Evolutionary conservation across 1,140 invertebrate species (phyloP).

Genomic region (Hetaerina americana): DNA sequence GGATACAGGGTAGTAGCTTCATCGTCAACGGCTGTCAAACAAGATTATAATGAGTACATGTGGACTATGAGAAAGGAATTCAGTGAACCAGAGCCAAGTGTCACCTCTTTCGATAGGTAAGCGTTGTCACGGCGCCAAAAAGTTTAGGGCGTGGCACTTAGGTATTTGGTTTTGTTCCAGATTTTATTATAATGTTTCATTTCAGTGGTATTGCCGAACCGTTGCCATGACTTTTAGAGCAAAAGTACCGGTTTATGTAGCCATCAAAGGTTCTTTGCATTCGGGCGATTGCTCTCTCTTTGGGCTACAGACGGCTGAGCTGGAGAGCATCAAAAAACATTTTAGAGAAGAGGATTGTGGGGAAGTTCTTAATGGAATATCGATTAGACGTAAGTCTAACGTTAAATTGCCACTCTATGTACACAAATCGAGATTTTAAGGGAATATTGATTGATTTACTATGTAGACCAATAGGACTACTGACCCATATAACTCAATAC

Average conservation of each 20-base stretch:
- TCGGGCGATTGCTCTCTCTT: slow-evolving; percentile 55
- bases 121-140: no score
- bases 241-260: slow-evolving; percentile 40
- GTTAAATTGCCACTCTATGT: no score
- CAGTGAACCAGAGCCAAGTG: slow-evolving; percentile 52
- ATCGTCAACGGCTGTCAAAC: slow-evolving; percentile 67
- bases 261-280: slow-evolving; percentile 62
- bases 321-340: neutral
- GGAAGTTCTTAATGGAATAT: slow-evolving; percentile 52
- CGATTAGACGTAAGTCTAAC: slow-evolving; percentile 47
- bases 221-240: neutral
- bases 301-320: slow-evolving; percentile 27
- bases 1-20: slow-evolving; percentile 73
- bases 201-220: neutral
- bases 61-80: slow-evolving; percentile 86
- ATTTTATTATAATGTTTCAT: neutral
- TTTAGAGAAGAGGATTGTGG: neutral
- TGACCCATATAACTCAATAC: no score
- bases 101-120: neutral
- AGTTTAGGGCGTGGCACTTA: no score
- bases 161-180: neutral
- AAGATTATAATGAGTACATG: slow-evolving; percentile 79
- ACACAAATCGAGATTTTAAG: no score
- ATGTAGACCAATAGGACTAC: no score
- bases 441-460: no score